Base-by-base conservation (phyloP, 2,888 invertebrate genomes). In the Leistus spinibarbis region DNA sequence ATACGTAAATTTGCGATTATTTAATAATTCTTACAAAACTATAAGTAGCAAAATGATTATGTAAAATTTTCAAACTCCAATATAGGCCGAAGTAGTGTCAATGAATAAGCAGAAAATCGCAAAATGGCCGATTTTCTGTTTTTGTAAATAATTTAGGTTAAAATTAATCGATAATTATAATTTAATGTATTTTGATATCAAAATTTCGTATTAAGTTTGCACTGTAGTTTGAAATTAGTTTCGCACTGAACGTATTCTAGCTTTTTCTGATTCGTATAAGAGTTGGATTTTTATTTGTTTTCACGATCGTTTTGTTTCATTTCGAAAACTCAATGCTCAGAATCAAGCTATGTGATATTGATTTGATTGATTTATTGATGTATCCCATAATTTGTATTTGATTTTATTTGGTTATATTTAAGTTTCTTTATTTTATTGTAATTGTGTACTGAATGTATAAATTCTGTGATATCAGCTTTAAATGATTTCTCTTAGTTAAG, bases 11-110 rank as follows among this genome's bases (percentile, higher is more conserved):
- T 24, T 4, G 3, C 24, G 7, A 24, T 7, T 24, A 24, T 4
- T 24, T 4, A 10, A 40, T 2, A 13, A 5, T 40, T 10, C 13
- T 3, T 40, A 10, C 1, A 40, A 40, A 40, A 5, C 1, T 10
- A 20, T 2, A 56, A 24, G 74, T 68, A 66, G 67, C 72, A 65
- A 23, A 72, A 65, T 66, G 24, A n/a, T 70, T n/a, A 27, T 53
- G 40, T 71, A 71, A 57, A 5, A 16, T n/a, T 60, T 60, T 60
- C 20, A 17, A n/a, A n/a, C n/a, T 60, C 77, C 40, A 79, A 77
- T 76, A 81, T 83, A 82, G 84, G 84, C 84, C 84, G 84, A 85
- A 22, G 81, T 83, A 82, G 85, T 85, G 85, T 84, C 85, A 85
- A 85, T 85, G 83, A 79, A 76, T 5, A 68, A 62, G 27, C 63